Evolutionary conservation across 2,888 invertebrate species (phyloP), one percentile per base, ranked within the genome.

Genomic region (Resseliella maxima): DNA sequence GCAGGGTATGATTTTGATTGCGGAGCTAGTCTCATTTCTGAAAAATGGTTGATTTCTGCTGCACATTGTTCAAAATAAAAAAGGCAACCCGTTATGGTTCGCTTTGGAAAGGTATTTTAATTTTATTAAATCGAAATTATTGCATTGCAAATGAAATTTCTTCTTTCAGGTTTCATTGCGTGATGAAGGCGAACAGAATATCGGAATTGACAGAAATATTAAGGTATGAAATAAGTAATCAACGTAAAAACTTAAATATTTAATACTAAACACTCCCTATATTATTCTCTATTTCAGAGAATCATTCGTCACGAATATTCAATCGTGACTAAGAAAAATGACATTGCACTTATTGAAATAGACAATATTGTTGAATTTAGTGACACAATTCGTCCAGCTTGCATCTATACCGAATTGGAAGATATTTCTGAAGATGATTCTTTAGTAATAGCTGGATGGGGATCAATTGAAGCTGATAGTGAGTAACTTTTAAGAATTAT

Each of bases 101-200:
- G 81, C 2, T 36, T 81, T 15, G 81, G 81, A 35, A 81, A 81
- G 36, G 81, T 81, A 12, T 45, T n/a, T n/a, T n/a, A n/a, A n/a
- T n/a, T n/a, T n/a, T n/a, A n/a, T n/a, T n/a, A n/a, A n/a, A n/a
- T n/a, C n/a, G n/a, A n/a, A n/a, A n/a, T n/a, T n/a, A n/a, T n/a
- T n/a, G n/a, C n/a, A n/a, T n/a, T n/a, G n/a, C 45, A 45, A 45
- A 45, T 45, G 12, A 21, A 50, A 50, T 21, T 12, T 21, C 50
- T 21, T 18, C 5, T 21, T 21, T 2, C 5, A 50, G 21, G 5
- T 50, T 21, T 21, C n/a, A 21, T 50, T 15, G 18, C 24, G 24
- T 36, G 81, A 81, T 36, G 12, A 36, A 12, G 3, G 6, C 36
- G 31, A 64, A 18, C 3, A 81, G 6, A 36, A 81, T 0, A 21